Base-by-base conservation (phyloP, 1,140 invertebrate genomes). In the Heliconius himera region DNA sequence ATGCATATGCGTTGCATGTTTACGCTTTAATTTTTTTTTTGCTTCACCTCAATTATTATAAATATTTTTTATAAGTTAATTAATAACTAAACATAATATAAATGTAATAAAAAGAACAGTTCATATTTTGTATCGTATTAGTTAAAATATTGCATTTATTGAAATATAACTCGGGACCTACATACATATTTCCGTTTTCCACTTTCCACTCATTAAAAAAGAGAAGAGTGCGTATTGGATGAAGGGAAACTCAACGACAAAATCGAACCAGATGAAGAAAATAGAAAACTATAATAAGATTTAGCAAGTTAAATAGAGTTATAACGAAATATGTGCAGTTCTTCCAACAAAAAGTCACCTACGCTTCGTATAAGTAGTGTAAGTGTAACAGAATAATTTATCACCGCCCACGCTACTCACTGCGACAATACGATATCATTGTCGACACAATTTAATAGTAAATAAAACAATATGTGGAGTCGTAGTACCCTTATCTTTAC, bases 301-400 rank as follows among this genome's bases (percentile, higher is more conserved):
- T 41, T 41, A 41, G 11, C 9, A 41, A 46, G 9, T 11, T 46
- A 13, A 9, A 46, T 4, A 11, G 20, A 54, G 51, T 54, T 54
- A 11, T 78, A 73, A 66, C 13, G 49, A 70, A 78, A 74, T 70
- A 74, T 73, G 46, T 46, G 71, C 22, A 18, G 26, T 33, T 73
- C 41, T 49, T 73, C 41, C 46, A 33, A 78, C 54, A 66, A 29
- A 77, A 16, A 33, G 26, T 78, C 8, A 13, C 13, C 41, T 13
- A 36, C 33, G 33, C 41, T 13, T 41, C 26, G 72, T 71, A 78
- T 54, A 56, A 51, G 41, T 49, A 66, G 54, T 80, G 76, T 82
- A 82, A 79, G 75, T 78, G 79, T 72, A 82, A 77, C 83, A 84
- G 26, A 83, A 80, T 66, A 80, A 83, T 84, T 83, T 79, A 84